These are phyloP conservation scores for Phaedon cochleariae DNA, from an alignment of 2,888 invertebrate genomes.

Conservation along the genomic window DNA sequence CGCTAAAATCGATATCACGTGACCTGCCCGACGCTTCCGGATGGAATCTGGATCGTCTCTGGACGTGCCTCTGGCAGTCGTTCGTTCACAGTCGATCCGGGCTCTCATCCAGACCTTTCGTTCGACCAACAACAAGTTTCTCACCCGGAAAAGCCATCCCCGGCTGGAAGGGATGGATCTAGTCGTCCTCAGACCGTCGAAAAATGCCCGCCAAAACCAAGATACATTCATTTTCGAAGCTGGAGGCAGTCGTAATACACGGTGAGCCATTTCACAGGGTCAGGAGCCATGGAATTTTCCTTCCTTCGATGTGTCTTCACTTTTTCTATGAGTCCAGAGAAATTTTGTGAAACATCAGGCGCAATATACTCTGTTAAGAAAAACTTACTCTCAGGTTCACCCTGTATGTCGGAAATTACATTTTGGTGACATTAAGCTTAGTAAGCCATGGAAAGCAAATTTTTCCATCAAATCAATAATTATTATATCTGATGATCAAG, in stretches of 20 bases:
- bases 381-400: no score
- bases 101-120: conserved; percentile 6
- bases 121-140: conserved; percentile 18
- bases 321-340: no score
- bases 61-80: conserved; percentile 11
- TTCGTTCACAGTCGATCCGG: conserved; percentile 3
- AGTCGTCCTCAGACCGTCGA: conserved; percentile 26
- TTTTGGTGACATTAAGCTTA: no score
- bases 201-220: conserved; percentile 36
- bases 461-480: no score
- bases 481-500: no score
- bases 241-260: conserved; percentile 34
- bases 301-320: no score
- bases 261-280: no score
- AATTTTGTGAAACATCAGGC: no score
- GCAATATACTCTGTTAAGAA: no score
- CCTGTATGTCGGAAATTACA: no score
- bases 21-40: neutral
- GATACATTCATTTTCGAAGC: conserved; percentile 36
- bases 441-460: no score
- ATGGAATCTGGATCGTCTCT: neutral
- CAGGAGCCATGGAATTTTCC: no score
- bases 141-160: conserved; percentile 30
- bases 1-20: neutral
- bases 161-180: conserved; percentile 37